Evolutionary conservation across 2,797 vertebrate species (phyloP).

Genomic region (Synanceia verrucosa): DNA sequence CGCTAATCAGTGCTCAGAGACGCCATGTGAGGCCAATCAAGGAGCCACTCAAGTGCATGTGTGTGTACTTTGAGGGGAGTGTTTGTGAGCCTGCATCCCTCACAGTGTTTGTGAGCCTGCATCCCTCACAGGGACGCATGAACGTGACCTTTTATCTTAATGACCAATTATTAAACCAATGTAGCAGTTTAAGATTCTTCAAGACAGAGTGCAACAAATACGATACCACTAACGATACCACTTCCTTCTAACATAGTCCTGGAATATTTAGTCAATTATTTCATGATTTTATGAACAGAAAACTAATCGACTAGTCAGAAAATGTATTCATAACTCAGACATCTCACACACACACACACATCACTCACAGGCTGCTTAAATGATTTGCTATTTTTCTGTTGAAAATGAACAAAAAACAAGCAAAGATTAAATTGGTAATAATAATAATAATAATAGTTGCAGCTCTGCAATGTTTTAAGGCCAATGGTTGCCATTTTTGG

Average conservation of each 20-base stretch:
- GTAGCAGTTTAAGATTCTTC: not conserved
- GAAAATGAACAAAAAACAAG: no score
- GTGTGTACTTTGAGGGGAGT: conserved; percentile 3
- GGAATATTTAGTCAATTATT: not conserved
- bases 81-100: conserved; percentile 13
- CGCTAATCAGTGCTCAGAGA: conserved; percentile 48
- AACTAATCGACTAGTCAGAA: not conserved
- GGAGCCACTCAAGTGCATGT: conserved; percentile 24
- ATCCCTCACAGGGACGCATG: not conserved
- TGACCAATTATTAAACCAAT: not conserved
- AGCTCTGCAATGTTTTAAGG: not conserved
- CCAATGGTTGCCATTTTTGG: not conserved
- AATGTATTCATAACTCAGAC: not conserved
- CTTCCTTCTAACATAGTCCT: not conserved
- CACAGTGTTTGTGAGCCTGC: conserved; percentile 11
- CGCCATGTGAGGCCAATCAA: conserved; percentile 50
- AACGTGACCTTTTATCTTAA: conserved; percentile 10
- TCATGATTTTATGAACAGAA: not conserved
- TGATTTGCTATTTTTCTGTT: not conserved
- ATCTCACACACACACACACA: not conserved
- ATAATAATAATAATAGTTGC: not conserved
- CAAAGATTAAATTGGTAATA: no score
- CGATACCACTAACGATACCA: not conserved
- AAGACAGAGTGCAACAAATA: not conserved
- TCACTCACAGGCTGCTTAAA: not conserved